Conservation (phyloP, 2,888 invertebrate genomes). For the Trichopoda pennipes region DNA sequence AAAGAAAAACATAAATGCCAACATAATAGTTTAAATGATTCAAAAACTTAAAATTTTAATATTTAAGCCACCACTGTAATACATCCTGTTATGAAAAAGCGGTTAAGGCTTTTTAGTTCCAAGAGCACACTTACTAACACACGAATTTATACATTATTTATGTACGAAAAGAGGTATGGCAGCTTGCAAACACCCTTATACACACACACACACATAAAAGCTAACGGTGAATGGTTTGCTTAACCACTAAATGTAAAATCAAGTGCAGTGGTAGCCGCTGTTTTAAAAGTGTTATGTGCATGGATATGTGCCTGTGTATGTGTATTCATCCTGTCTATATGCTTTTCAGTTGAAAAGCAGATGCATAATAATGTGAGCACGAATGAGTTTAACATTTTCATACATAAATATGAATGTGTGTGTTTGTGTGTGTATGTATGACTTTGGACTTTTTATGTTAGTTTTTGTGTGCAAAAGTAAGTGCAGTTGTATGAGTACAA, state of each 20-base stretch:
- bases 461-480: not conserved
- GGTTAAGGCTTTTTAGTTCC: not conserved
- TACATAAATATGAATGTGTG: too few species aligned
- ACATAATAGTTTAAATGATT: too few species aligned
- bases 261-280: slow-evolving; percentile 42
- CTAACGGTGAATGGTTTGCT: slow-evolving; percentile 20
- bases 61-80: not conserved
- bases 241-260: slow-evolving; percentile 53
- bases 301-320: not conserved
- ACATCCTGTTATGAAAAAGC: not conserved
- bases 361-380: not conserved
- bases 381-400: not conserved
- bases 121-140: not conserved
- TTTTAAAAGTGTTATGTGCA: not conserved
- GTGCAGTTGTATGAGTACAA: not conserved
- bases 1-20: too few species aligned
- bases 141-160: not conserved
- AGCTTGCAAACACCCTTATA: not conserved
- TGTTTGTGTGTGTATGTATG: not conserved
- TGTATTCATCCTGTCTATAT: not conserved
- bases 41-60: too few species aligned
- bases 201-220: not conserved
- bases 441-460: not conserved
- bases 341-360: not conserved
- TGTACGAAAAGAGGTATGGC: not conserved